Percentiles rank a stretch among this genome's conserved stretches.
Evolutionary conservation across 2,888 invertebrate genomes (phyloP).

Genomic region (Malthinus seriepunctatus): DNA sequence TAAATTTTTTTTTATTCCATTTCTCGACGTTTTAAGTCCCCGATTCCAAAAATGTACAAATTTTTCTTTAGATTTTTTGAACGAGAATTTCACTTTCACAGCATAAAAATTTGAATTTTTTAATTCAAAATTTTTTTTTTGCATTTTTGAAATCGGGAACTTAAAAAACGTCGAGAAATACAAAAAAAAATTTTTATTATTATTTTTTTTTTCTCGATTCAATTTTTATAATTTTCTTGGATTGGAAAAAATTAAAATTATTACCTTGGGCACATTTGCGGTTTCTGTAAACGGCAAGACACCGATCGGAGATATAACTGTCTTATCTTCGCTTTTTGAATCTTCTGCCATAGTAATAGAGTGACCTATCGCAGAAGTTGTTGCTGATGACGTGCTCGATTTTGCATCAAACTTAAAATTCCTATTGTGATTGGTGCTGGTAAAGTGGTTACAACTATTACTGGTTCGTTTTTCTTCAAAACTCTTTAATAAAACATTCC

Average conservation of each 20-base stretch:
- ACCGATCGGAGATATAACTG: constrained; percentile 36
- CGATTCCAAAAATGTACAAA: too few relatives aligned
- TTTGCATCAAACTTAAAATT: constrained; percentile 15
- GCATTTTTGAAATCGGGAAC: too few relatives aligned
- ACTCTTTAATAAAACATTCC: not conserved
- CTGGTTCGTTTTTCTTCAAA: constrained; percentile 26
- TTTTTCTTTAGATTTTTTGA: too few relatives aligned
- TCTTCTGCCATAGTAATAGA: constrained; percentile 42
- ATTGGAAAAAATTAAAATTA: not conserved
- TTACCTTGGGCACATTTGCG: constrained; percentile 38
- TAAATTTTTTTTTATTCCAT: too few relatives aligned
- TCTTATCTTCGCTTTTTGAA: constrained; percentile 33
- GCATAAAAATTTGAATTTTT: too few relatives aligned
- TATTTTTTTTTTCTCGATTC: too few relatives aligned
- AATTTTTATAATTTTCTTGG: not conserved
- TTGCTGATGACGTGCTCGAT: constrained; percentile 24
- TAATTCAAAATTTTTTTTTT: too few relatives aligned
- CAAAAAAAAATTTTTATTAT: too few relatives aligned
- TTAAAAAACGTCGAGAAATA: too few relatives aligned
- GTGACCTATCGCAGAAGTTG: constrained; percentile 32
- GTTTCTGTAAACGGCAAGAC: constrained; percentile 41
- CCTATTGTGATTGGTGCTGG: constrained; percentile 18
- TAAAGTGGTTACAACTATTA: constrained; percentile 21
- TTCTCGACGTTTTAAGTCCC: too few relatives aligned
- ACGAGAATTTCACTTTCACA: too few relatives aligned